phyloP scores from a whole-genome alignment of 1,140 invertebrate genomes.

The Fopius arisanus region DNA sequence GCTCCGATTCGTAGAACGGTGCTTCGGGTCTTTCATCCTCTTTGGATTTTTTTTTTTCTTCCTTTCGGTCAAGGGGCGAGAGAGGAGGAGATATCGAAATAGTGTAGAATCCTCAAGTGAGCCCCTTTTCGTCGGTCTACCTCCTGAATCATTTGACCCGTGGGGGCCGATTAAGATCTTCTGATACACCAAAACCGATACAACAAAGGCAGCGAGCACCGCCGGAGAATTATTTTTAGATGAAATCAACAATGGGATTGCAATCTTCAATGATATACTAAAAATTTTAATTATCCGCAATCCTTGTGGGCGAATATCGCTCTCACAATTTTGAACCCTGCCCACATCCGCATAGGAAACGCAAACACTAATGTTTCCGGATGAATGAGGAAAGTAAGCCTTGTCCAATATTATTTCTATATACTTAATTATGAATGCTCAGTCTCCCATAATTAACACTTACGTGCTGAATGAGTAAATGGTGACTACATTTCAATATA shows the following conservation, averaged over 20 bases:
- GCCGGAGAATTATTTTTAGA: not conserved
- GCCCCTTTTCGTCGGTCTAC: constrained; percentile 9
- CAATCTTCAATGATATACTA: not conserved
- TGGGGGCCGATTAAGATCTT: constrained; percentile 20
- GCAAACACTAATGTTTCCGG: not conserved
- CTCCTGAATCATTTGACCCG: constrained; percentile 1
- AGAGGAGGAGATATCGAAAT: not conserved
- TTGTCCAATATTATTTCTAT: not conserved
- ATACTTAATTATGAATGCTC: not conserved
- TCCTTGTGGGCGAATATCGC: no score
- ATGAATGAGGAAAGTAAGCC: not conserved
- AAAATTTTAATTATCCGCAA: not conserved
- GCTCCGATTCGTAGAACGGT: constrained; percentile 8
- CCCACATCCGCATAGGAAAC: not conserved
- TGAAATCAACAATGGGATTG: not conserved
- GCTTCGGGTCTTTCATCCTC: constrained; percentile 12
- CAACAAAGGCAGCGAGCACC: not conserved
- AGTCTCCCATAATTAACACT: not conserved
- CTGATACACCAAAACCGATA: not conserved
- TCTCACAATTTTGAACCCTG: no score
- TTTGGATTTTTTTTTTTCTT: not conserved
- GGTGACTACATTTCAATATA: no score
- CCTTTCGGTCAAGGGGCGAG: not conserved
- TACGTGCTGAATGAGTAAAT: not conserved
- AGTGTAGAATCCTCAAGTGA: constrained; percentile 4